phyloP scores from a whole-genome alignment of 1,140 invertebrate species.

The Ctenoplectra terminalis region DNA sequence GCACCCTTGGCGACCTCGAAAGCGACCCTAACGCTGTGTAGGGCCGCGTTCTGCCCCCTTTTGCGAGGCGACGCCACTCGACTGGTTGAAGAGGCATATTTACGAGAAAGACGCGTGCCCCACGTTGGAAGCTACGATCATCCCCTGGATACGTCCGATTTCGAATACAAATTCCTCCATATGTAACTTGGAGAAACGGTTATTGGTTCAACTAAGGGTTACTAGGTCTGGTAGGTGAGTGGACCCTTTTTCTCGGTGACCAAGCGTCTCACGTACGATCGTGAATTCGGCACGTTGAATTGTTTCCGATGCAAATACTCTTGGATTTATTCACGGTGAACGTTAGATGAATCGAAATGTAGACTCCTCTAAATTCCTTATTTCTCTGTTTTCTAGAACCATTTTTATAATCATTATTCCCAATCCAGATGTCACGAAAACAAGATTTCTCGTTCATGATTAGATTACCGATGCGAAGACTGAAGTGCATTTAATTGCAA shows the following conservation, averaged over 20 bases:
- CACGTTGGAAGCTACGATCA: conserved; percentile 57
- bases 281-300: conserved; percentile 30
- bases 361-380: background rate
- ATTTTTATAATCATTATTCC: background rate
- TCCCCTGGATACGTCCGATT: conserved; percentile 59
- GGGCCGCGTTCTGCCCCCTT: conserved; percentile 11
- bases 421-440: too few species aligned
- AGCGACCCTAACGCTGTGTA: conserved; percentile 62
- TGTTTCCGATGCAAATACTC: conserved; percentile 4
- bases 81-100: conserved; percentile 72
- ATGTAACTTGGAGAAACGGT: conserved; percentile 68
- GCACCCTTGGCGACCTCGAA: conserved; percentile 78
- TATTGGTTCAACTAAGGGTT: conserved; percentile 65
- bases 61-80: conserved; percentile 67
- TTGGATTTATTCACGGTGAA: conserved; percentile 3
- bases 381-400: too few species aligned
- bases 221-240: conserved; percentile 62
- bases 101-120: conserved; percentile 75
- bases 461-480: too few species aligned
- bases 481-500: too few species aligned
- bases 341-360: background rate
- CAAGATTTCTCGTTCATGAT: too few species aligned
- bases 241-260: conserved; percentile 41
- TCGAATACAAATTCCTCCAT: conserved; percentile 77
- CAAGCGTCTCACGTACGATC: conserved; percentile 43